Base-by-base conservation (phyloP, 2,888 invertebrate species). In the Scelioninae gen. 1 region DNA sequence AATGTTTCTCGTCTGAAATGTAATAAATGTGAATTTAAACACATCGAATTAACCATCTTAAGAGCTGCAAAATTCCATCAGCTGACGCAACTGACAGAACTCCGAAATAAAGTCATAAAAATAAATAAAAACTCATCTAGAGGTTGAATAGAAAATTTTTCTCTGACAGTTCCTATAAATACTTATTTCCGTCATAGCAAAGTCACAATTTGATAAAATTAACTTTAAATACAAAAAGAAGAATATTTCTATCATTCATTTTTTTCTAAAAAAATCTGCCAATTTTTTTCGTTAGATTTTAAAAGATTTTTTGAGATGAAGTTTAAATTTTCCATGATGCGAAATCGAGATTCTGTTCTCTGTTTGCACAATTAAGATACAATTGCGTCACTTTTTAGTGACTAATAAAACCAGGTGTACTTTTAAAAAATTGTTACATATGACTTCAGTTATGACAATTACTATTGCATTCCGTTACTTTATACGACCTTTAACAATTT, bases 301-400 rank as follows among this genome's bases (percentile, higher is more conserved):
- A 23, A 23, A 23, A 23, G 2, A 23, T 23, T 23, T 23, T 23
- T 23, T 23, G 4, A 23, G 23, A 23, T 23, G 23, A 38, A 38
- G 5, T 47, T 47, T 16, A 15, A 47, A 15, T 16, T 47, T 32
- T 32, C 32, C 51, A 29, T 11, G 31, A 51, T 31, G 23, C 32
- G 29, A 53, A 53, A n/a, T 32, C 6, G 13, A 53, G 13, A 53
- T 53, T 53, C 32, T 6, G 1, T 53, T 13, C 34, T 53, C 53
- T 56, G 47, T 69, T 69, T 69, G 69, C 47, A 58, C 69, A 58
- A 34, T 58, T 69, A 69, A 69, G 58, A 49, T 16, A 15, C 29
- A 7, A 47, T 69, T 69, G 56, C 58, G 69, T 69, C 69, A 69
- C 32, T 43, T 34, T 56, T 47, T 69, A 58, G 13, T 43, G 38